Base-by-base conservation (phyloP, 1,140 invertebrate genomes). In the Neomicropteryx cornuta region DNA sequence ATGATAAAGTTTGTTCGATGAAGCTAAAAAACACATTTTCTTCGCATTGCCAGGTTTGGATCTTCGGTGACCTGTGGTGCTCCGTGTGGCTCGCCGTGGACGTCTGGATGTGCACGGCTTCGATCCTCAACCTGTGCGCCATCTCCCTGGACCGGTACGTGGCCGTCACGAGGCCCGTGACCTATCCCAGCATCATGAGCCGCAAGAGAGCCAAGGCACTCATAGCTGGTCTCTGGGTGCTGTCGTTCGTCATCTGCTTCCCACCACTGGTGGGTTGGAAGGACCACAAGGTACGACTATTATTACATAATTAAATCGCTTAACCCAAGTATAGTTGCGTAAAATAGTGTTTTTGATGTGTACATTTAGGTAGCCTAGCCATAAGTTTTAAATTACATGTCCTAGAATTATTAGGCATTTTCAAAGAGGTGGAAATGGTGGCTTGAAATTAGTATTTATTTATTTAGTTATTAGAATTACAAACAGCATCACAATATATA, bases 191-290 rank as follows among this genome's bases (percentile, higher is more conserved):
- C 63, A 84, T 92, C 46, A 94, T 94, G 86, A 94, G 91, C 38
- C 78, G 82, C 40, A 80, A 76, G 46, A 67, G 88, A 46, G 91
- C 91, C 1, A 92, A 90, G 53, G 65, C 86, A 13, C 73, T 97
- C 42, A 93, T 97, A 14, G 86, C 80, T 27, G 77, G 76, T 4
- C 83, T 97, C 4, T 98, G 95, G 94, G 77, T 95, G 32, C 70
- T 96, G 22, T 94, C 90, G 35, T 95, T 97, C 53, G 80, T 96
- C 47, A 95, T 98, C 40, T 97, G 93, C 60, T 91, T 97, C 55
- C 94, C 94, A 20, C 94, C 93, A 4, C 61, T 98, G 22, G 87
- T 97, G 16, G 91, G 91, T 10, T 87, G 92, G 91, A 92, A 86
- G 56, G 86, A 91, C 66, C 72, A 81, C 57, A 76, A 73, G 71